These are phyloP conservation scores for Clepsis dumicolana DNA, from an alignment of 2,888 invertebrate species.

Conservation along the genomic window DNA sequence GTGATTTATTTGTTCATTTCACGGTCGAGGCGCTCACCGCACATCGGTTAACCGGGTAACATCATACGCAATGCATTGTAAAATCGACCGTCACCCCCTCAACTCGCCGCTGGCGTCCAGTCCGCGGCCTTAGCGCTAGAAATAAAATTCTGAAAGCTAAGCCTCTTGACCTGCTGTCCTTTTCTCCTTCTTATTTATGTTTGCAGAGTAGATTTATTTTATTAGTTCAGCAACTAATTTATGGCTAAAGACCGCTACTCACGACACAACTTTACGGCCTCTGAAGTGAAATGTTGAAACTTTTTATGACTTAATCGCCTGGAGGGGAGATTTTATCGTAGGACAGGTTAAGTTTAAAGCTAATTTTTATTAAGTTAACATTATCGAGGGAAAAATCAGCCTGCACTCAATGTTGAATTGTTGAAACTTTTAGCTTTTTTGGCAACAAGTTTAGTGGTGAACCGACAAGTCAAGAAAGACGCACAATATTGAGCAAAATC, in stretches of 20 bases:
- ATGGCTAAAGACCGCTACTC: constrained; percentile 45
- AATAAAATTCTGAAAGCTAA: not conserved
- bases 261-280: constrained; percentile 52
- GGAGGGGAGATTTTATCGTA: constrained; percentile 55
- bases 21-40: too few species aligned
- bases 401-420: constrained; percentile 8
- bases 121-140: too few species aligned
- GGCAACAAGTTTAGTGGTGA: not conserved
- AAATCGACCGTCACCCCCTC: too few species aligned
- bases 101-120: too few species aligned
- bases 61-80: too few species aligned
- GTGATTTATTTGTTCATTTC: too few species aligned
- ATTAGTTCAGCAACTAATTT: constrained; percentile 51
- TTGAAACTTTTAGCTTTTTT: constrained; percentile 9
- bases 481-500: too few species aligned
- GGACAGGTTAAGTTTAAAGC: constrained; percentile 52
- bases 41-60: too few species aligned
- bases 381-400: constrained; percentile 23
- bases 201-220: constrained; percentile 50
- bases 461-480: too few species aligned
- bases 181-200: constrained; percentile 38
- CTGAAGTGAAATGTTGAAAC: constrained; percentile 53
- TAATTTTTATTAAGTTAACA: constrained; percentile 39
- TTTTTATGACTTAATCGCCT: constrained; percentile 61
- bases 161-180: constrained; percentile 25